These are phyloP conservation scores for Falcaria lacertinaria DNA, from an alignment of 2,888 invertebrate species.

Conservation along the genomic window DNA sequence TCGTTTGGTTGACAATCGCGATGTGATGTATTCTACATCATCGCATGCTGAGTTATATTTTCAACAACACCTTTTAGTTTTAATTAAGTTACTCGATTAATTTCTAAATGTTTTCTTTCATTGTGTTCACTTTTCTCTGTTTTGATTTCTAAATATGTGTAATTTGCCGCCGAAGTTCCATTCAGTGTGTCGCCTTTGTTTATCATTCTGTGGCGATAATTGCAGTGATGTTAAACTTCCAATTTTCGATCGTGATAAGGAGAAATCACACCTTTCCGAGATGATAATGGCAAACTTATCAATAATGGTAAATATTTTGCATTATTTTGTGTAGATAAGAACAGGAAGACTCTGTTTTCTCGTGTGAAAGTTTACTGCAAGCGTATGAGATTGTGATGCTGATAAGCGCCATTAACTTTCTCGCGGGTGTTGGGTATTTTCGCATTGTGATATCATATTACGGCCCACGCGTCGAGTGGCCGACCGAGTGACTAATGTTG, in stretches of 20 bases:
- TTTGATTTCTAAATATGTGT: slow-evolving; percentile 88
- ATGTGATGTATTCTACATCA: slow-evolving; percentile 79
- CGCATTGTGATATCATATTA: slow-evolving; percentile 81
- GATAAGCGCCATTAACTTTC: slow-evolving; percentile 82
- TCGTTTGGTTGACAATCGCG: slow-evolving; percentile 79
- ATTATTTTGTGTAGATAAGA: slow-evolving; percentile 37
- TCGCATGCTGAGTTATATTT: slow-evolving; percentile 78
- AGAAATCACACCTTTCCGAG: slow-evolving; percentile 83
- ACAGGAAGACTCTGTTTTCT: slow-evolving; percentile 60
- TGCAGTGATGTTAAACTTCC: slow-evolving; percentile 87
- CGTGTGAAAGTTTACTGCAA: slow-evolving; percentile 78
- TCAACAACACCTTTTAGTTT: slow-evolving; percentile 75
- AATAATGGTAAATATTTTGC: slow-evolving; percentile 83
- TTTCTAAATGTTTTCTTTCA: slow-evolving; percentile 78
- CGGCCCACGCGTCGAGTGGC: slow-evolving; percentile 77
- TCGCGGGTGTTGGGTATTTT: slow-evolving; percentile 81
- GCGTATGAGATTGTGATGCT: slow-evolving; percentile 78
- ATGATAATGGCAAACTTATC: slow-evolving; percentile 89
- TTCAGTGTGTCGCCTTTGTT: slow-evolving; percentile 96
- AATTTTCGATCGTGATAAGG: slow-evolving; percentile 88
- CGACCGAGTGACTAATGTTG: slow-evolving; percentile 76
- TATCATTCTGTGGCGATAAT: slow-evolving; percentile 87
- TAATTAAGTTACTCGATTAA: slow-evolving; percentile 70
- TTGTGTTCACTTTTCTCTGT: slow-evolving; percentile 72
- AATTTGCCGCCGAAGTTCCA: slow-evolving; percentile 95